Evolutionary conservation across 2,113 vertebrate species (phyloP), one percentile per base, ranked within the genome.

Genomic region (Cardinalis cardinalis): DNA sequence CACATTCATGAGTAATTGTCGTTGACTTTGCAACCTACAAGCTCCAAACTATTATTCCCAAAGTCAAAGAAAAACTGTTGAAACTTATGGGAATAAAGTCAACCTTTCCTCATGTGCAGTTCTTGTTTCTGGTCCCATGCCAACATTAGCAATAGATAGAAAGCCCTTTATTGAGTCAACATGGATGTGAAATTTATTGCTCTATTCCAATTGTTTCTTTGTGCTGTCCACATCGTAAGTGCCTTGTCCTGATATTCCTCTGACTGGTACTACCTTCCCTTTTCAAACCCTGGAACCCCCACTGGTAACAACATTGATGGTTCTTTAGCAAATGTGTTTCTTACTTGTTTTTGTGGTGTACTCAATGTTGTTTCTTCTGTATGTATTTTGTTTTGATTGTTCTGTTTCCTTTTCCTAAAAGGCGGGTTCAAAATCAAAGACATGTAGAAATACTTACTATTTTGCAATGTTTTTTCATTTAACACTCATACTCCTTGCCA

Each of bases 311-410:
- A 92, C 84, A 94, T 93, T 84, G 87, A 94, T 85, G 64, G 63
- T 74, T 95, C 87, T 95, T 94, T 60, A 95, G 94, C 95, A 95
- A 64, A 87, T 79, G 91, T 96, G 92, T 96, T 97, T 91, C 70
- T 96, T 93, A 68, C 87, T 87, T 97, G 90, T 95, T 91, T 80
- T 91, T 96, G 96, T 97, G 96, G 86, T 63, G 88, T 97, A 96
- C 64, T 97, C 87, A 80, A 16, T 97, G 95, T 97, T 93, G 95
- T 96, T 94, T 89, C 93, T 83, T 93, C 76, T 96, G 72, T 95
- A 63, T 78, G 69, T 88, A 90, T 93, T 94, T 94, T 89, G 69
- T 90, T 95, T 95, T 96, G 81, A 90, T 86, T 88, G 75, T 88
- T 84, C 38, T 88, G 56, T 94, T 96, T 95, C 58, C 77, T 97